Conservation (phyloP, 92 coral and sea anemone species). For the Hydrozoanthus gracilis region DNA sequence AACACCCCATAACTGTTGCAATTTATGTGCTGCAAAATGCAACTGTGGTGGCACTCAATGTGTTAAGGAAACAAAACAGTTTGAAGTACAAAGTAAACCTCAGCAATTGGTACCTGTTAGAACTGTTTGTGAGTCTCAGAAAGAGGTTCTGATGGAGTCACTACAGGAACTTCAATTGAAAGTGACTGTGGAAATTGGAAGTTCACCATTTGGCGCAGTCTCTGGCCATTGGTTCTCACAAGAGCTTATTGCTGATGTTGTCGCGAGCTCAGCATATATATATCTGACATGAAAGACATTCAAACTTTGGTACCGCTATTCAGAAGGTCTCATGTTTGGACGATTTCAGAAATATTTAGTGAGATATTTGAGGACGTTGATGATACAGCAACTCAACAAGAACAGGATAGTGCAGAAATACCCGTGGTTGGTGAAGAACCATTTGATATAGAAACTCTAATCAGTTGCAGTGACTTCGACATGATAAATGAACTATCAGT, state of each 20-base stretch:
- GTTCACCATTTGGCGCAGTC: conserved; percentile 42
- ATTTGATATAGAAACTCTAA: too few species aligned
- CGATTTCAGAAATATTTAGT: conserved; percentile 45
- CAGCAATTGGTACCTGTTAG: conserved; percentile 19
- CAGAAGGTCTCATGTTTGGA: conserved; percentile 37
- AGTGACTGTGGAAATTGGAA: conserved; percentile 7
- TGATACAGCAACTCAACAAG: too few species aligned
- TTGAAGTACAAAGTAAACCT: conserved; percentile 15
- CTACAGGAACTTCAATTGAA: conserved; percentile 33
- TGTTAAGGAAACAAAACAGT: conserved; percentile 17
- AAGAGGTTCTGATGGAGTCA: conserved; percentile 25
- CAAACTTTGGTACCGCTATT: conserved; percentile 35
- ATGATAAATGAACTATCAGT: too few species aligned
- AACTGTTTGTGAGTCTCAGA: conserved; percentile 33
- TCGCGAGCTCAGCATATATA: conserved; percentile 25
- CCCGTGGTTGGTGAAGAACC: too few species aligned
- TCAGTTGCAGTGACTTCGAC: too few species aligned
- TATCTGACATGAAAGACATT: conserved; percentile 36
- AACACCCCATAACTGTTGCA: conserved; percentile 22
- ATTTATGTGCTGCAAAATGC: conserved; percentile 38
- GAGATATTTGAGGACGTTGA: conserved; percentile 42
- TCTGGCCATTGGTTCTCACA: conserved; percentile 39
- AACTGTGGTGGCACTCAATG: not conserved
- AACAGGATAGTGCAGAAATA: too few species aligned
- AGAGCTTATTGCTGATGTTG: conserved; percentile 45